Evolutionary conservation across 2,888 invertebrate genomes (phyloP).

Genomic region (Nezara viridula): DNA sequence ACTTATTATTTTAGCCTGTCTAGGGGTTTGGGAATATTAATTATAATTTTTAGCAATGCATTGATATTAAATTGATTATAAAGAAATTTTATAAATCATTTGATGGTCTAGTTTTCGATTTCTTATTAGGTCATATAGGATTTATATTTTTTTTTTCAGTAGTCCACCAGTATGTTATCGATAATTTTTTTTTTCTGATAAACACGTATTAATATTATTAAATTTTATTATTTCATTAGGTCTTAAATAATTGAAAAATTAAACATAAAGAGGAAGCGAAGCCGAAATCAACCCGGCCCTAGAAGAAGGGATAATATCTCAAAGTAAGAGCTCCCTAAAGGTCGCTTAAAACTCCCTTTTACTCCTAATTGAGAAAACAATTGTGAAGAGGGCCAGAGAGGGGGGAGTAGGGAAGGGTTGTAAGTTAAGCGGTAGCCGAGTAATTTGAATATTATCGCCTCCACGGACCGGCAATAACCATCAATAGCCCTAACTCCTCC

Average conservation of each 20-base stretch:
- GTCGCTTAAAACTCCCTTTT: conserved; percentile 54
- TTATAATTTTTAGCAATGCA: too few species aligned
- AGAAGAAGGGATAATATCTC: conserved; percentile 1
- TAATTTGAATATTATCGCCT: conserved; percentile 59
- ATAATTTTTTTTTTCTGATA: too few species aligned
- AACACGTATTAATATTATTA: too few species aligned
- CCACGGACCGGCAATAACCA: conserved; percentile 57
- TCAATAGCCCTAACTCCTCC: conserved; percentile 45
- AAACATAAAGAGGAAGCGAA: background rate
- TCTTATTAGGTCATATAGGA: too few species aligned
- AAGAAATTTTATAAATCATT: too few species aligned
- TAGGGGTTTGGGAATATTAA: too few species aligned
- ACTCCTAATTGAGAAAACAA: conserved; percentile 59
- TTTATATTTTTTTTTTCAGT: too few species aligned
- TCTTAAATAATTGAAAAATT: background rate
- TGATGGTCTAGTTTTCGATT: too few species aligned
- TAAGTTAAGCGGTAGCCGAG: conserved; percentile 10
- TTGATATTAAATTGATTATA: too few species aligned
- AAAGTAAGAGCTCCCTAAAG: conserved; percentile 50
- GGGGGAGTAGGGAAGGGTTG: background rate
- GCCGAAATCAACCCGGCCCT: background rate
- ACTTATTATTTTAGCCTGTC: too few species aligned
- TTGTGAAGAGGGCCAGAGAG: conserved; percentile 38
- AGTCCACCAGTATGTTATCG: too few species aligned
- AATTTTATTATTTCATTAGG: background rate